Evolutionary conservation across 2,888 invertebrate genomes (phyloP).

Genomic region (Macaria liturata): DNA sequence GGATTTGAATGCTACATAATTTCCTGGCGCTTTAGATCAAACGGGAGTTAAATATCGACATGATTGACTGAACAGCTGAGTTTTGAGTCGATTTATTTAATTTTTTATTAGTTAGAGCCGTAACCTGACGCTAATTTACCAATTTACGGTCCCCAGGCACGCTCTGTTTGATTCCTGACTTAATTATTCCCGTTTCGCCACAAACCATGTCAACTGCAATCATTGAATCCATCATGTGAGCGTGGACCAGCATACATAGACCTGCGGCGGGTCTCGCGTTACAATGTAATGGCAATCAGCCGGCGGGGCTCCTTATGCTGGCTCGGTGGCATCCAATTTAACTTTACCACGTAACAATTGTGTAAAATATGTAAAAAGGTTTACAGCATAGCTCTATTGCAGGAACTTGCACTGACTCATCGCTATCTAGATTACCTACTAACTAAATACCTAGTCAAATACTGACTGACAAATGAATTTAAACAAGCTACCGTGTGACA

Average conservation of each 20-base stretch:
- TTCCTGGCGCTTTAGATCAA: slow-evolving; percentile 32
- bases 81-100: slow-evolving; percentile 34
- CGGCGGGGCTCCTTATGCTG: slow-evolving; percentile 11
- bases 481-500: too few relatives aligned
- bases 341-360: slow-evolving; percentile 16
- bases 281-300: slow-evolving; percentile 7
- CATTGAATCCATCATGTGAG: slow-evolving; percentile 49
- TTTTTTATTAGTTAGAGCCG: not conserved
- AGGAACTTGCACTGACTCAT: slow-evolving; percentile 1
- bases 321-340: slow-evolving; percentile 21
- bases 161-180: slow-evolving; percentile 46
- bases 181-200: slow-evolving; percentile 47
- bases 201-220: slow-evolving; percentile 56
- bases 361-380: slow-evolving; percentile 20
- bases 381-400: not conserved
- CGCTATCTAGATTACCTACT: too few relatives aligned
- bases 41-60: slow-evolving; percentile 28
- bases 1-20: slow-evolving; percentile 33
- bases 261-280: slow-evolving; percentile 16
- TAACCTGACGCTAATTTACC: slow-evolving; percentile 33
- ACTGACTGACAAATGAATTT: too few relatives aligned
- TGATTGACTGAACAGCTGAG: slow-evolving; percentile 32
- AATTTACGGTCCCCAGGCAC: slow-evolving; percentile 42
- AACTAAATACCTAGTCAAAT: too few relatives aligned
- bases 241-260: slow-evolving; percentile 31